A percentile compares a stretch with the other conserved stretches of the same genome.
phyloP scores from a whole-genome alignment of 2,113 vertebrate genomes.

The Carassius auratus region DNA sequence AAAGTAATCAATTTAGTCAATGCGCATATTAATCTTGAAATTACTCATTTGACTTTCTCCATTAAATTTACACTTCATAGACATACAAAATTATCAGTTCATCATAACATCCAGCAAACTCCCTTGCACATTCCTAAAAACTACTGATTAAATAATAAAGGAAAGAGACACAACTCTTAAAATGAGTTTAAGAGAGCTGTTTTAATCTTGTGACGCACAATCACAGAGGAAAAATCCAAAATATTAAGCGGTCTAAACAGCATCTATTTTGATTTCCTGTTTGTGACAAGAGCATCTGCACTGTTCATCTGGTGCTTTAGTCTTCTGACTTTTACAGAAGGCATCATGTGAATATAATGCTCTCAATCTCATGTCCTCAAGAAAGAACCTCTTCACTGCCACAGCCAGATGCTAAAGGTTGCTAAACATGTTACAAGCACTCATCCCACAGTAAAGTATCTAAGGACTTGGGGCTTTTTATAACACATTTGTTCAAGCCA shows the following conservation, averaged over 20 bases:
- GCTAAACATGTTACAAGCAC: constrained; percentile 46
- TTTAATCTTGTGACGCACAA: background rate
- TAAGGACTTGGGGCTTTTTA: background rate
- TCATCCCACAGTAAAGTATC: constrained; percentile 1
- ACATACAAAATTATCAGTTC: background rate
- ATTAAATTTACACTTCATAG: background rate
- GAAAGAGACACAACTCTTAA: background rate
- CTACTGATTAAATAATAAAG: background rate
- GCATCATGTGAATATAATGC: background rate
- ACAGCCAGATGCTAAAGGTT: constrained; percentile 44
- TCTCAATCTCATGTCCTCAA: background rate
- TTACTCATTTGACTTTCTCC: background rate
- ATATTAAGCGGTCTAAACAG: background rate
- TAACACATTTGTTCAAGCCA: background rate
- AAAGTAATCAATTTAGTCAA: background rate
- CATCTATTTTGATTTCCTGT: background rate
- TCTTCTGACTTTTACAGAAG: constrained; percentile 9
- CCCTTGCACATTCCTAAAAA: background rate
- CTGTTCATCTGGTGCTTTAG: background rate
- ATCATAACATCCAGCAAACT: background rate
- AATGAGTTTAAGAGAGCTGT: background rate
- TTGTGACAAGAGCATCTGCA: background rate
- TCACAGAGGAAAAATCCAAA: background rate
- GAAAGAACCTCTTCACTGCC: constrained; percentile 3
- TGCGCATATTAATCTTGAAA: background rate